Percentiles rank a stretch among this genome's conserved stretches.
Evolutionary conservation across 2,888 invertebrate genomes (phyloP).

Genomic region (Cantharis nigra): DNA sequence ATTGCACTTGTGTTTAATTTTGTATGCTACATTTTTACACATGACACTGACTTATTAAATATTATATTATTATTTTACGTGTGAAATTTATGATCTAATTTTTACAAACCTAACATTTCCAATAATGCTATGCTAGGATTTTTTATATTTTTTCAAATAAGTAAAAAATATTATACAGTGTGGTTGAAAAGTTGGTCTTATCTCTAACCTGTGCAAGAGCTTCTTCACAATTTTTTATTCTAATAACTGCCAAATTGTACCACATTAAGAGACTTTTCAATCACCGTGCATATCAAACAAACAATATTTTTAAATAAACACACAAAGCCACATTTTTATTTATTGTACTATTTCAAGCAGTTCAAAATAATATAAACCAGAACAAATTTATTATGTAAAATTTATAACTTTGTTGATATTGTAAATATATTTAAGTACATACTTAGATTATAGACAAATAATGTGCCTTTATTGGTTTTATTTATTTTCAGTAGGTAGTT

Average conservation of each 20-base stretch:
- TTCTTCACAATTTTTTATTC: background rate
- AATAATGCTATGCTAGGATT: background rate
- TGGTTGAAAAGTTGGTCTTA: background rate
- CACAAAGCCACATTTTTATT: background rate
- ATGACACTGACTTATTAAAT: background rate
- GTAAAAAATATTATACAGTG: background rate
- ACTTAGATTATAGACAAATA: background rate
- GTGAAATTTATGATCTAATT: background rate
- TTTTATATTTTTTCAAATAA: background rate
- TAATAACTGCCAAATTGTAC: background rate
- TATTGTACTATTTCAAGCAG: background rate
- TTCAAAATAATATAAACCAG: background rate
- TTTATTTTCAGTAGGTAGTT: background rate
- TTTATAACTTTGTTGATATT: background rate
- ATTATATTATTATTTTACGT: background rate
- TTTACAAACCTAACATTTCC: background rate
- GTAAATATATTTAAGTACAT: background rate
- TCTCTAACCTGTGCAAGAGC: background rate
- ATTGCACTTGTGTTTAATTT: background rate
- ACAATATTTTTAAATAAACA: background rate
- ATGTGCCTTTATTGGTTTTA: background rate
- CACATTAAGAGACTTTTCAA: background rate
- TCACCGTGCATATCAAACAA: background rate
- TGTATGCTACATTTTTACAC: background rate
- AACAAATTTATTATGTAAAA: background rate